Conservation (phyloP, 2,888 invertebrate genomes). For the Autographa pulchrina region DNA sequence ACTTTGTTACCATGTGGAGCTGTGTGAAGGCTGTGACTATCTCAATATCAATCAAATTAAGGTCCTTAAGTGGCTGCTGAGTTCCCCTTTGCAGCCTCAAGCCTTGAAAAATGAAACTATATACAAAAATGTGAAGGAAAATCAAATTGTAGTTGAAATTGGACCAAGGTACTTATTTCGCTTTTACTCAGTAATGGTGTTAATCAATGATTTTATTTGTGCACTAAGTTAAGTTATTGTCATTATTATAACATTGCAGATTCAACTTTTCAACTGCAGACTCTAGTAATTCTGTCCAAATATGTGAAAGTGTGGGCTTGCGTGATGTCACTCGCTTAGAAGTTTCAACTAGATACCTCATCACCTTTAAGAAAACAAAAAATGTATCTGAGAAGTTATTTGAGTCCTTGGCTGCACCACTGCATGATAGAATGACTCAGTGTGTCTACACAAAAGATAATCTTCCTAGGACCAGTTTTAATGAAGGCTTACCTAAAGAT, state of each 20-base stretch:
- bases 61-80: conserved; percentile 94
- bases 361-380: conserved; percentile 84
- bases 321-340: conserved; percentile 94
- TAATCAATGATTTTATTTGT: not conserved
- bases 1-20: conserved; percentile 94
- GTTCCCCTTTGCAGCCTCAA: conserved; percentile 91
- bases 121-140: conserved; percentile 78
- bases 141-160: conserved; percentile 93
- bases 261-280: conserved; percentile 98
- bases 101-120: conserved; percentile 88
- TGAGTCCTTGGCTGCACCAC: conserved; percentile 87
- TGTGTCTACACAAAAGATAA: conserved; percentile 93
- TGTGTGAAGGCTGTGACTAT: conserved; percentile 81
- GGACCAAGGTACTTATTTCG: conserved; percentile 92
- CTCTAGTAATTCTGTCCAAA: conserved; percentile 98
- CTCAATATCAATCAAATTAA: conserved; percentile 90
- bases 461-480: conserved; percentile 91
- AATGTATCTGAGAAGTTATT: conserved; percentile 76
- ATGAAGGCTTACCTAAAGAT: conserved; percentile 90
- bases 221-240: not conserved
- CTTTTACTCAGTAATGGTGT: not conserved
- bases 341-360: conserved; percentile 93
- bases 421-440: conserved; percentile 98
- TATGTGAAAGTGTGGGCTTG: conserved; percentile 95
- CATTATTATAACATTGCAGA: conserved; percentile 80